A percentile compares a stretch with the other conserved stretches of the same genome.
These are phyloP conservation scores for Trachemys scripta DNA, from an alignment of 2,113 vertebrate genomes.

Conservation along the genomic window DNA sequence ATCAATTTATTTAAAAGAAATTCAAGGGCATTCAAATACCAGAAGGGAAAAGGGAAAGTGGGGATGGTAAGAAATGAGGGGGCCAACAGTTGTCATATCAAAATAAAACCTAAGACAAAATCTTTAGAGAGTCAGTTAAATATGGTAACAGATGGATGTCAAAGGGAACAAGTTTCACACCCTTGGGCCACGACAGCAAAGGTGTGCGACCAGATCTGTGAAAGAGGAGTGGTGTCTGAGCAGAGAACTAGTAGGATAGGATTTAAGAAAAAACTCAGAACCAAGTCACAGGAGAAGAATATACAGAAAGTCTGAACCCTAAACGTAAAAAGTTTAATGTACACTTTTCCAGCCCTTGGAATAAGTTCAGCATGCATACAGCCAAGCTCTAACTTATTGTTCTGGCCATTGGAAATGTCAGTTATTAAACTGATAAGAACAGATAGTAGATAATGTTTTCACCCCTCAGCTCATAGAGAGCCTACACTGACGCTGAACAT, in stretches of 20 bases:
- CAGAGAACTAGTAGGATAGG: neutral
- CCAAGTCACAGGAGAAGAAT: neutral
- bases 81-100: neutral
- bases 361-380: neutral
- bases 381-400: neutral
- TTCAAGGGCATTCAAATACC: neutral
- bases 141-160: neutral
- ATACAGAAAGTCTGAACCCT: neutral
- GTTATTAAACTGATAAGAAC: neutral
- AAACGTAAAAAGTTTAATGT: neutral
- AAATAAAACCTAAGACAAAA: accelerated
- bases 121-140: neutral
- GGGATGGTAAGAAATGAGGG: accelerated
- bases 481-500: neutral
- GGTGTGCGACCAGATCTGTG: neutral
- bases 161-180: neutral
- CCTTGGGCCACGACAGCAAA: neutral
- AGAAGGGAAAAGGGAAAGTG: neutral
- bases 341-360: neutral
- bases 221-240: neutral
- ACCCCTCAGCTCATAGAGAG: no score
- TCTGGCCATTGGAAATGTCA: neutral
- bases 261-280: neutral
- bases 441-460: no score
- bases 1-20: neutral